phyloP scores from a whole-genome alignment of 2,797 vertebrate genomes.

The Hylomyscus alleni region DNA sequence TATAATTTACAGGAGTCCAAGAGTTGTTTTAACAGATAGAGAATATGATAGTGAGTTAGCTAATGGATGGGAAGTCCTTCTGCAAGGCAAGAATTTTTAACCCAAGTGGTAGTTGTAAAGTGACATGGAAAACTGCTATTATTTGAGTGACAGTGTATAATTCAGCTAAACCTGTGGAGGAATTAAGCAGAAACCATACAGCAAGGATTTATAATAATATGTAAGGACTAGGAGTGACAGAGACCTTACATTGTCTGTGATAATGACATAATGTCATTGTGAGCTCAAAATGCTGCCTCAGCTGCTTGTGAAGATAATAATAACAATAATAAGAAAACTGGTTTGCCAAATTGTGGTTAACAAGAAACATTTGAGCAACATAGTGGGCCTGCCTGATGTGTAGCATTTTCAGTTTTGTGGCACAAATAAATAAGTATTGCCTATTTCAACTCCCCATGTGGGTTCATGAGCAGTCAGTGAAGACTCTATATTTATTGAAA shows the following conservation, averaged over 20 bases:
- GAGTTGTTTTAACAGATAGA: background rate
- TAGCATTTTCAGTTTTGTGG: background rate
- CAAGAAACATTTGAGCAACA: background rate
- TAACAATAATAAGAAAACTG: background rate
- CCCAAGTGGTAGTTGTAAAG: background rate
- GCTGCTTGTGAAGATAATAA: background rate
- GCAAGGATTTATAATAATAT: background rate
- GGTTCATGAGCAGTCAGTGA: background rate
- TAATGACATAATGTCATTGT: too few relatives aligned
- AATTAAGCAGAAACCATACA: background rate
- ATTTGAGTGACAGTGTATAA: background rate
- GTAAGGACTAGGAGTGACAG: too few relatives aligned
- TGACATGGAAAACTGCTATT: background rate
- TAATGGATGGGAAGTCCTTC: background rate
- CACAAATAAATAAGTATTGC: background rate
- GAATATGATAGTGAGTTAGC: background rate
- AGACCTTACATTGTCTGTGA: background rate
- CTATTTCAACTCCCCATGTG: background rate
- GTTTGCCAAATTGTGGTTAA: background rate
- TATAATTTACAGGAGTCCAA: background rate
- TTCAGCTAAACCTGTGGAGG: background rate
- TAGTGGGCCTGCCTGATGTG: background rate
- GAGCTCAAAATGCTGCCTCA: background rate
- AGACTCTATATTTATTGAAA: slow-evolving; percentile 25
- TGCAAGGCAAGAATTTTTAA: slow-evolving; percentile 25